Evolutionary conservation across 2,888 invertebrate genomes (phyloP).

Genomic region (Tryphoninae sp.): DNA sequence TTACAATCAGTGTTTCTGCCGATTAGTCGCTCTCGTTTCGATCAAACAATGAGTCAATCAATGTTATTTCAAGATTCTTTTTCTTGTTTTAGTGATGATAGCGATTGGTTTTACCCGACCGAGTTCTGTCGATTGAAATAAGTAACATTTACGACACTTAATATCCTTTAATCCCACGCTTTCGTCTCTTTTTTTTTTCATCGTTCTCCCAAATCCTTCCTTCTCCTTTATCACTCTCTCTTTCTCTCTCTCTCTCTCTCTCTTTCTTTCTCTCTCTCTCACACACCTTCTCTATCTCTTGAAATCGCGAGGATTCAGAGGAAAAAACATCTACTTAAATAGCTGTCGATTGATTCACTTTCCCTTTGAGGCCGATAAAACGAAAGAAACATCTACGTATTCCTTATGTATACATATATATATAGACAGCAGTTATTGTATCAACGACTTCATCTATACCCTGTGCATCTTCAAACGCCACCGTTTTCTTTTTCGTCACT

Average conservation of each 20-base stretch:
- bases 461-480: slow-evolving; percentile 79
- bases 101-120: slow-evolving; percentile 54
- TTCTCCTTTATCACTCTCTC: not conserved
- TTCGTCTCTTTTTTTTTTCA: slow-evolving; percentile 52
- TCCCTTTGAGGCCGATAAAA: slow-evolving; percentile 79
- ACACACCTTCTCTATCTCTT: not conserved
- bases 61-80: slow-evolving; percentile 47
- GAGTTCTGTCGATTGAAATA: slow-evolving; percentile 60
- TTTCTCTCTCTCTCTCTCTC: not conserved
- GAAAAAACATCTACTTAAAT: slow-evolving; percentile 76
- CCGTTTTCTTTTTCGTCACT: slow-evolving; percentile 1
- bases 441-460: slow-evolving; percentile 81
- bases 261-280: slow-evolving; percentile 10
- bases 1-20: slow-evolving; percentile 66
- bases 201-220: slow-evolving; percentile 43
- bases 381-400: slow-evolving; percentile 76
- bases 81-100: slow-evolving; percentile 43
- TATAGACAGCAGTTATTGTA: slow-evolving; percentile 81
- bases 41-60: slow-evolving; percentile 73
- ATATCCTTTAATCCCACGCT: slow-evolving; percentile 54
- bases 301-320: slow-evolving; percentile 70
- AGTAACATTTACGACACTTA: slow-evolving; percentile 66
- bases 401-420: slow-evolving; percentile 73
- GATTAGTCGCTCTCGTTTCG: slow-evolving; percentile 50
- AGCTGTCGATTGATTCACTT: slow-evolving; percentile 73